These are phyloP conservation scores for Syngnathus floridae DNA, from an alignment of 2,113 vertebrate species.

Conservation along the genomic window DNA sequence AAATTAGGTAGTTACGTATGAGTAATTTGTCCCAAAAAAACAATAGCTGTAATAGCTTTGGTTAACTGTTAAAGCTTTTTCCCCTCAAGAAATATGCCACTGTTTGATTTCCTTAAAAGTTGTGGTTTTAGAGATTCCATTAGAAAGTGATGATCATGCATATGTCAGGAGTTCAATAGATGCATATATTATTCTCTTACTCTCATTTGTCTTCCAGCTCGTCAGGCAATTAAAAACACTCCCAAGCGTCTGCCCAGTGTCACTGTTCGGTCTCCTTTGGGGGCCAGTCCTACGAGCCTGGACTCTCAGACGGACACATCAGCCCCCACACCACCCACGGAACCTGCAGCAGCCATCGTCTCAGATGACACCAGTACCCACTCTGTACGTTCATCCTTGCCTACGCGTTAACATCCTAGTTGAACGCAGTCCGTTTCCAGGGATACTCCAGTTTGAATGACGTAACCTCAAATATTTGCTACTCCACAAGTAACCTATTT, in stretches of 20 bases:
- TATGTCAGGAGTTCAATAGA: background rate
- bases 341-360: constrained; percentile 31
- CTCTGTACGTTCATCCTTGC: constrained; percentile 44
- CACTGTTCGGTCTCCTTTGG: constrained; percentile 86
- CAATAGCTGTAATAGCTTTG: no score
- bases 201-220: constrained; percentile 70
- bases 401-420: background rate
- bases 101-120: no score
- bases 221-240: constrained; percentile 89
- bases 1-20: no score
- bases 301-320: constrained; percentile 78
- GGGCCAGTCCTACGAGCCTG: constrained; percentile 79
- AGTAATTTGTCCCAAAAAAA: no score
- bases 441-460: background rate
- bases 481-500: background rate
- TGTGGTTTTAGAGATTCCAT: no score
- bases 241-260: constrained; percentile 85
- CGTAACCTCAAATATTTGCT: background rate
- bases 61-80: no score
- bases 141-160: no score
- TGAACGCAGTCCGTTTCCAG: background rate
- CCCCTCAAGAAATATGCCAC: no score
- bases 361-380: constrained; percentile 73
- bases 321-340: constrained; percentile 54
- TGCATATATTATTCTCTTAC: background rate